Base-by-base conservation (phyloP, 2,113 vertebrate species). In the Callipepla californica region DNA sequence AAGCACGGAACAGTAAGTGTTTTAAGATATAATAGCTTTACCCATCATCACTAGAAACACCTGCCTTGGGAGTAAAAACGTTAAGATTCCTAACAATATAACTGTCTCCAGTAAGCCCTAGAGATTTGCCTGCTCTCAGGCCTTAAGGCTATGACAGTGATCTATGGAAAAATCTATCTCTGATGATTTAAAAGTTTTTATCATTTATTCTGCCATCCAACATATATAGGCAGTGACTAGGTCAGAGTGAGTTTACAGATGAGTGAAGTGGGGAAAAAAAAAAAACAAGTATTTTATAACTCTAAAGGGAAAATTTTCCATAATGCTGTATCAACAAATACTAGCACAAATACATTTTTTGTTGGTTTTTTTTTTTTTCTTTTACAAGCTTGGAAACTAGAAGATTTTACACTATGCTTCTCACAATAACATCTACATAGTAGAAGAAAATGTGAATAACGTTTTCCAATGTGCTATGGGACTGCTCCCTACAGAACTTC, bases 61-160 rank as follows among this genome's bases (percentile, higher is more conserved):
- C 65, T 61, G 32, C 75, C 61, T 30, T 7, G 0, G 9, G 36
- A n/a, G 26, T 42, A 68, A 65, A 51, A 77, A 51, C n/a, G 9
- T 75, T 86, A 79, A 80, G 77, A 72, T 88, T 88, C 74, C 88
- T 86, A 68, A 92, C 0, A 2, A 65, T 25, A 36, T 74, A 90
- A 85, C 59, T 2, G 0, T 86, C 73, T 75, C 63, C 69, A 93
- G 65, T n/a, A 94, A 63, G 51, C 61, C 93, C 92, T 40, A 32
- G 80, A 79, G 83, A 26, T 81, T 89, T 2, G 0, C 30, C 61
- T 74, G 30, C 40, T 90, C 86, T 84, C 48, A 75, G 73, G 74
- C 73, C 66, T 94, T 81, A 75, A 90, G 77, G 66, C 81, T 96
- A 68, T 80, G 86, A 78, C 90, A 90, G 88, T 86, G 86, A 96